phyloP scores from a whole-genome alignment of 2,888 invertebrate species.

The Zaprionus lineosus region DNA sequence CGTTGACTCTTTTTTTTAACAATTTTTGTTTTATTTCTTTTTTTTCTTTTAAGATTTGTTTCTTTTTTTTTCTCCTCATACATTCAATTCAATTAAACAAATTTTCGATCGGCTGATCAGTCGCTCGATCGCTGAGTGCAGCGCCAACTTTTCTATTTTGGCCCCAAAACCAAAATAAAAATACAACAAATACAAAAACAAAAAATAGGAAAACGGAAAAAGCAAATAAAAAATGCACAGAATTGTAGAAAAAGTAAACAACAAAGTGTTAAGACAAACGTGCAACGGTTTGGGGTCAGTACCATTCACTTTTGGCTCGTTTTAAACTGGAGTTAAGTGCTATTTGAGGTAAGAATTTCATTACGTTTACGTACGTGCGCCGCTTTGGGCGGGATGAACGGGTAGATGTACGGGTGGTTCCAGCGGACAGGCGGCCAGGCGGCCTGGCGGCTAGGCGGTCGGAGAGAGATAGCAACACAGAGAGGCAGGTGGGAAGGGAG shows the following conservation, averaged over 20 bases:
- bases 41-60: conserved; percentile 1
- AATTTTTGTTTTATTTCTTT: conserved; percentile 10
- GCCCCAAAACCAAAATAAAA: conserved; percentile 49
- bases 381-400: conserved; percentile 43
- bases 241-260: conserved; percentile 72
- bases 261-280: conserved; percentile 75
- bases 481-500: not conserved
- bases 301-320: conserved; percentile 77
- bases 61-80: conserved; percentile 40
- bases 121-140: conserved; percentile 54
- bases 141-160: conserved; percentile 71
- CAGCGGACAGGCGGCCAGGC: not conserved
- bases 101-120: conserved; percentile 59
- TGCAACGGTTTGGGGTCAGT: conserved; percentile 76
- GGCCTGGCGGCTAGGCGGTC: not conserved
- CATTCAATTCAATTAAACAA: conserved; percentile 75
- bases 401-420: not conserved
- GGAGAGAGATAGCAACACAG: too few species aligned
- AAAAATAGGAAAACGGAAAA: conserved; percentile 10
- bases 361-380: conserved; percentile 75
- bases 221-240: conserved; percentile 43
- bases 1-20: conserved; percentile 45
- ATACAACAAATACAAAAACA: conserved; percentile 21
- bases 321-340: conserved; percentile 78
- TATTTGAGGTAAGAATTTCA: conserved; percentile 77